A percentile compares a stretch with the other conserved stretches of the same genome.
These are phyloP conservation scores for Thunnus albacares DNA, from an alignment of 2,797 vertebrate species.

Conservation along the genomic window DNA sequence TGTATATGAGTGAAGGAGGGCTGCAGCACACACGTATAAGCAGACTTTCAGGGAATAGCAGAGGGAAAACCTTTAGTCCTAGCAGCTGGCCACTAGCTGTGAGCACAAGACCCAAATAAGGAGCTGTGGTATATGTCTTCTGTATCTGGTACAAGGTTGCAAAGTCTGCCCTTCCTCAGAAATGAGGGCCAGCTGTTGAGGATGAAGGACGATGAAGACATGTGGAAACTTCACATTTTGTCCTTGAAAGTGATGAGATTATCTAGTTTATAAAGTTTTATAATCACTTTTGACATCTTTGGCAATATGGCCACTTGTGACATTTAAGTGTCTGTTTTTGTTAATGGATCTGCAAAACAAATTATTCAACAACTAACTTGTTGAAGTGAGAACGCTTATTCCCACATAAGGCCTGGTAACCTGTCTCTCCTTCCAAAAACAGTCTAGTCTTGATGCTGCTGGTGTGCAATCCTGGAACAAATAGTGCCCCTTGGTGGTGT, in stretches of 20 bases:
- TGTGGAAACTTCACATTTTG: conserved; percentile 55
- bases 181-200: conserved; percentile 72
- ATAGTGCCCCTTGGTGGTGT: neutral
- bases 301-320: neutral
- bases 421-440: conserved; percentile 13
- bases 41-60: conserved; percentile 58
- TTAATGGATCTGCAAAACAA: neutral
- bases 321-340: conserved; percentile 12
- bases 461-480: neutral
- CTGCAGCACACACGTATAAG: conserved; percentile 49
- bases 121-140: conserved; percentile 73
- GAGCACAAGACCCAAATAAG: conserved; percentile 79
- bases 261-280: neutral
- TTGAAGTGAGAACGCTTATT: conserved; percentile 19
- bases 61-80: conserved; percentile 69
- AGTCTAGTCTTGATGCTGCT: neutral
- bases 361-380: conserved; percentile 19
- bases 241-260: conserved; percentile 48
- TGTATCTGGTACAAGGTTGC: conserved; percentile 70
- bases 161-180: conserved; percentile 64
- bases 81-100: conserved; percentile 76
- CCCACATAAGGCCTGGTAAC: conserved; percentile 19
- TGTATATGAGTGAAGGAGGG: conserved; percentile 59
- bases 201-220: conserved; percentile 62
- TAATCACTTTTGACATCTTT: conserved; percentile 7